Base-by-base conservation (phyloP, 2,888 invertebrate species). In the Tortrix viridana region DNA sequence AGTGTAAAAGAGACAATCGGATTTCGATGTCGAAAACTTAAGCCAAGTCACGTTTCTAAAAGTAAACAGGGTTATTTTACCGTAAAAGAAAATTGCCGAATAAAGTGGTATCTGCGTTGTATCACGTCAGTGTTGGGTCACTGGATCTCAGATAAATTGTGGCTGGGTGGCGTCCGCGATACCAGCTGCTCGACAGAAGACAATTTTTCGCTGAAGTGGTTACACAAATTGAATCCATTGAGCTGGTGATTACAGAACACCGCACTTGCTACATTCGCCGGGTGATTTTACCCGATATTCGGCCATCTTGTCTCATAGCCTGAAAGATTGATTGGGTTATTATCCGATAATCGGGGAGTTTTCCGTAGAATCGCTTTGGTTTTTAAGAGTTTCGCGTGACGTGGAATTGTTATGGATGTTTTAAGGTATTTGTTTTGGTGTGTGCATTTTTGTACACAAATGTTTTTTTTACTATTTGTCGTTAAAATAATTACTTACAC, bases 191-290 rank as follows among this genome's bases (percentile, higher is more conserved):
- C 76, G 70, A 70, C 70, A 72, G 79, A 85, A 32, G 85, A 92
- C 91, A 92, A 92, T 92, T 92, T 92, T 84, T 87, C 92, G 92
- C 88, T 89, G 81, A 86, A 86, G 75, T 85, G 90, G 82, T 78
- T 83, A 75, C 84, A 82, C 81, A 89, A 89, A 92, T 92, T 89
- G 90, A 86, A 91, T 89, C 82, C 81, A 73, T 73, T 74, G 72
- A 82, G 81, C 76, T 73, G 69, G 70, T 81, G 81, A 83, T 83
- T 84, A 80, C 76, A 79, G 79, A 76, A 77, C 74, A 74, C 71
- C 73, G 70, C 71, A 71, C 68, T 74, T 71, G 63, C 14, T 60
- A 65, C 70, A 65, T 67, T 67, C 65, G 70, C 57, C 65, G 60
- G 49, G 18, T 54, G 57, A 37, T 53, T 61, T 52, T 53, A 47